phyloP scores from a whole-genome alignment of 2,888 invertebrate species.

The Melieria crassipennis region DNA sequence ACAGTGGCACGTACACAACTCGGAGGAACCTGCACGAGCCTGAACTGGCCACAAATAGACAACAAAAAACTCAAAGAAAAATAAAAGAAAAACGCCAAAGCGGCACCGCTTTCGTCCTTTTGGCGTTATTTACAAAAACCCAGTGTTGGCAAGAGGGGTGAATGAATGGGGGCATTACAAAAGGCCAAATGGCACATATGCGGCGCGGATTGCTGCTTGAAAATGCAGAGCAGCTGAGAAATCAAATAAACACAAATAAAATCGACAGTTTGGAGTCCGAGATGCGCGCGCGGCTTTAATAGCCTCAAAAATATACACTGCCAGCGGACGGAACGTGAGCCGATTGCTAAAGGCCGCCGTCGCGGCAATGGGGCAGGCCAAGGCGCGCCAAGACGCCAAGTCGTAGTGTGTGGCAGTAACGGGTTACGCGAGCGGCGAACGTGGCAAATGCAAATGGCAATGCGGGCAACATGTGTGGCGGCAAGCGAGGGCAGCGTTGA shows the following conservation, averaged over 20 bases:
- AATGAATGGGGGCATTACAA: slow-evolving; percentile 18
- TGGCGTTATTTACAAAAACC: neutral
- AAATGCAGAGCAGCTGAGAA: slow-evolving; percentile 60
- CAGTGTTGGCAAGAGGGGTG: neutral
- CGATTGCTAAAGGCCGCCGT: slow-evolving; percentile 40
- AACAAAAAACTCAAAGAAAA: too few species aligned
- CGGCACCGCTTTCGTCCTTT: neutral
- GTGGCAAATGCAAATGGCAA: too few species aligned
- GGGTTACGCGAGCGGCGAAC: too few species aligned
- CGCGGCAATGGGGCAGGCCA: too few species aligned
- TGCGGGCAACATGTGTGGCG: too few species aligned
- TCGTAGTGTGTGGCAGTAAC: too few species aligned
- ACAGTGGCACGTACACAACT: too few species aligned
- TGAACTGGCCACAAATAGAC: slow-evolving; percentile 17
- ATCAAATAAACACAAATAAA: slow-evolving; percentile 62
- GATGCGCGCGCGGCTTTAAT: slow-evolving; percentile 37
- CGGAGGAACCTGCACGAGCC: neutral
- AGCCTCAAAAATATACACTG: slow-evolving; percentile 54
- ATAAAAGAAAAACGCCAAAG: neutral
- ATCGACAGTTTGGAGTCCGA: slow-evolving; percentile 51
- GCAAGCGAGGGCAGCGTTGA: neutral
- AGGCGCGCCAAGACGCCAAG: too few species aligned
- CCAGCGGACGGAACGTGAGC: slow-evolving; percentile 51
- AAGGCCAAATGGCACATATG: neutral
- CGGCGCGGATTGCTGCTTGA: slow-evolving; percentile 46